Evolutionary conservation across 2,888 invertebrate genomes (phyloP).

Genomic region (Microctonus aethiopoides): DNA sequence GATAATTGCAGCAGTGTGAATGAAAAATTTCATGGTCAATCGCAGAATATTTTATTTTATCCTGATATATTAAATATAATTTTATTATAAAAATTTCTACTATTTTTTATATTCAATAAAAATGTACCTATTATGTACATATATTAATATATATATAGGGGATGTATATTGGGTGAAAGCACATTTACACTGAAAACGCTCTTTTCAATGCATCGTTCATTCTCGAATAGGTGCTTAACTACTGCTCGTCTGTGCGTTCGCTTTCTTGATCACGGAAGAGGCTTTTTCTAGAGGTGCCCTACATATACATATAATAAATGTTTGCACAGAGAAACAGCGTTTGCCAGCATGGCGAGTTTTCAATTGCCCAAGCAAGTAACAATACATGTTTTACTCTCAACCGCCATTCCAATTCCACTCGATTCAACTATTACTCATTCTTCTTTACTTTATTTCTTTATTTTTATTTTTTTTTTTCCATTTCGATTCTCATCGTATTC

Average conservation of each 20-base stretch:
- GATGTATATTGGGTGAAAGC: too few relatives aligned
- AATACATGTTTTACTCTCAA: neutral
- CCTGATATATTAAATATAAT: too few relatives aligned
- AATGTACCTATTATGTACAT: too few relatives aligned
- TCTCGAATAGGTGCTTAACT: neutral
- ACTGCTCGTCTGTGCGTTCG: neutral
- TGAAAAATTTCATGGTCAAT: neutral
- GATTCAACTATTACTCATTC: constrained; percentile 7
- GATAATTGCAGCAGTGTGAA: too few relatives aligned
- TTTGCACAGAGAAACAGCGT: neutral
- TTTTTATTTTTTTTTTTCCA: neutral
- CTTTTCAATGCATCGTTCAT: too few relatives aligned
- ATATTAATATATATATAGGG: too few relatives aligned
- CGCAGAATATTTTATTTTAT: too few relatives aligned
- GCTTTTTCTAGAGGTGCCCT: constrained; percentile 1
- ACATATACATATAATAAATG: constrained; percentile 19
- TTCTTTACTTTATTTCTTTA: neutral
- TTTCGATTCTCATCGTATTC: constrained; percentile 11
- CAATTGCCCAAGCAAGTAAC: constrained; percentile 24
- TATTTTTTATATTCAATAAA: too few relatives aligned
- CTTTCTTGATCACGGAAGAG: constrained; percentile 16
- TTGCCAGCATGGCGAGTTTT: constrained; percentile 9
- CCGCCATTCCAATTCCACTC: neutral
- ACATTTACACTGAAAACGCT: too few relatives aligned
- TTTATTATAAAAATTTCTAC: too few relatives aligned